Percentiles rank a stretch among this genome's conserved stretches.
Conservation (phyloP, 2,797 vertebrate genomes). For the Schizopygopsis pylzovi region DNA sequence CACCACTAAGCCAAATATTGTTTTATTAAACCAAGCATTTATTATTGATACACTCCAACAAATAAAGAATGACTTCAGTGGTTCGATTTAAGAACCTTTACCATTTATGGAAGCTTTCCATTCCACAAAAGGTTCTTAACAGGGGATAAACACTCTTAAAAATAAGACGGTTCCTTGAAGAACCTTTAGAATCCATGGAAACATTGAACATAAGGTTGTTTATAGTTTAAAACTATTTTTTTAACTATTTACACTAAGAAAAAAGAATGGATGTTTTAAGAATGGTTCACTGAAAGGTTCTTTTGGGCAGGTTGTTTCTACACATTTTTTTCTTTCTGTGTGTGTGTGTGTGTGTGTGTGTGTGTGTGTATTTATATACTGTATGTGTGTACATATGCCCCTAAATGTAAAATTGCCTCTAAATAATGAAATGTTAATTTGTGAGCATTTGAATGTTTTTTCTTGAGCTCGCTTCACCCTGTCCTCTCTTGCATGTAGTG, state of each 20-base stretch:
- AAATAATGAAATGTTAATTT: background rate
- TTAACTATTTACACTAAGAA: background rate
- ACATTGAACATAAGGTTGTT: too few species aligned
- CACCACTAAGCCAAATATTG: background rate
- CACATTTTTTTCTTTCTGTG: too few species aligned
- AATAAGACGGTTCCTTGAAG: too few species aligned
- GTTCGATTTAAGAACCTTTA: background rate
- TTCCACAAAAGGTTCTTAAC: too few species aligned
- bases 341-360: background rate
- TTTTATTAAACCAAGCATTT: background rate
- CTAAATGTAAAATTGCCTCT: background rate
- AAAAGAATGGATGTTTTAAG: background rate
- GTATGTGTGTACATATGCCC: background rate
- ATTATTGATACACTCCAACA: background rate
- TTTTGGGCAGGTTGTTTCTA: too few species aligned
- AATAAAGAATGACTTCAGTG: background rate
- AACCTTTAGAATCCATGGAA: too few species aligned
- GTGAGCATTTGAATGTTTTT: background rate
- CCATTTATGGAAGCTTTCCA: too few species aligned
- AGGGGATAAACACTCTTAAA: too few species aligned
- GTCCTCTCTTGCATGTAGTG: background rate
- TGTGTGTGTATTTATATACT: background rate
- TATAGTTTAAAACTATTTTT: too few species aligned
- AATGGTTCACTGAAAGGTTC: background rate
- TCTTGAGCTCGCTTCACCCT: background rate